Evolutionary conservation across 2,113 vertebrate species (phyloP).

Genomic region (Labrus mixtus): DNA sequence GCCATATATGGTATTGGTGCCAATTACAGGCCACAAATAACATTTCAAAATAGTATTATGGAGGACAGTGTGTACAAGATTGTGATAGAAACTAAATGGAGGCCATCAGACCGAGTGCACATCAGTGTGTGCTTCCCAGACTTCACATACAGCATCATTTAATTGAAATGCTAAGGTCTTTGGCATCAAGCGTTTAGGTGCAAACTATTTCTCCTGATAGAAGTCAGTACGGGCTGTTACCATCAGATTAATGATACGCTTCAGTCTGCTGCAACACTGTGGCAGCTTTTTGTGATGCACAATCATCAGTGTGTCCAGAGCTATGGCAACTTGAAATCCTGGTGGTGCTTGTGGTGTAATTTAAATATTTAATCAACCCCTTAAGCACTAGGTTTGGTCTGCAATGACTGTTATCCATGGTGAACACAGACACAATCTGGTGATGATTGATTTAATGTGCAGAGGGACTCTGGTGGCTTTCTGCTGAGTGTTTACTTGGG

Average conservation of each 20-base stretch:
- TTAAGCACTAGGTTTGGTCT: neutral
- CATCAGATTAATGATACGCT: neutral
- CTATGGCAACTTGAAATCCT: neutral
- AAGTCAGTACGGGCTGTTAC: neutral
- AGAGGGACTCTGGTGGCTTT: slow-evolving; percentile 41
- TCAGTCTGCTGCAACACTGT: neutral
- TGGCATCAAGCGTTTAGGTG: no score
- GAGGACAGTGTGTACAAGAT: no score
- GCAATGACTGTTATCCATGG: neutral
- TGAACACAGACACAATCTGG: slow-evolving; percentile 6
- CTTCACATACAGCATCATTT: slow-evolving; percentile 10
- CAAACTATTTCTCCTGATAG: no score
- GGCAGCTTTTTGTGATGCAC: neutral
- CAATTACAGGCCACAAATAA: no score
- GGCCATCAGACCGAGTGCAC: slow-evolving; percentile 34
- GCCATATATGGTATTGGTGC: no score
- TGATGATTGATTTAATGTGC: slow-evolving; percentile 35
- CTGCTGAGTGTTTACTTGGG: slow-evolving; percentile 14
- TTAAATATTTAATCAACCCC: no score
- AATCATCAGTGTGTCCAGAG: neutral
- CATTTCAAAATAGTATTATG: no score
- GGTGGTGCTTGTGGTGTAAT: neutral
- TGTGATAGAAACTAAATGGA: slow-evolving; percentile 7
- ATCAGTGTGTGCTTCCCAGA: slow-evolving; percentile 32
- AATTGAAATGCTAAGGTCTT: neutral